Conservation (phyloP, 2,113 vertebrate species). For the Salvator merianae region DNA sequence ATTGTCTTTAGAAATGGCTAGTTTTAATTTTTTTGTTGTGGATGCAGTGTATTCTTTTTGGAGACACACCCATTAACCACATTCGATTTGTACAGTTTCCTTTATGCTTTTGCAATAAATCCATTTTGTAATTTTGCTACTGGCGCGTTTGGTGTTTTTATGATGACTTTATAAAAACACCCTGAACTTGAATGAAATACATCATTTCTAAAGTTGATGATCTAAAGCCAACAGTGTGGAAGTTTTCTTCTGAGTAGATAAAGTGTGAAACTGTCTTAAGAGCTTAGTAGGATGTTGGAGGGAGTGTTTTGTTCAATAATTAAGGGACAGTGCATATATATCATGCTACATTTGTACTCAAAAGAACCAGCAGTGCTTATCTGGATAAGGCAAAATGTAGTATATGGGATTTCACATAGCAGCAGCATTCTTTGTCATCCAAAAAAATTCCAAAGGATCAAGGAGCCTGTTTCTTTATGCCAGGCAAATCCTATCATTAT, state of each 20-base stretch:
- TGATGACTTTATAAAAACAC: background rate
- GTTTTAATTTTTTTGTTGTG: constrained; percentile 25
- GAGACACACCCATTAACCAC: constrained; percentile 69
- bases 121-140: constrained; percentile 80
- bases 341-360: background rate
- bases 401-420: background rate
- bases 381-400: no score
- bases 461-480: no score
- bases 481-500: no score
- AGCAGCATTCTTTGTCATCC: background rate
- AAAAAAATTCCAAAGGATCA: background rate
- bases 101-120: constrained; percentile 80
- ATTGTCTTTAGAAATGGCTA: constrained; percentile 46
- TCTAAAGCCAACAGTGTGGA: background rate
- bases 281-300: background rate
- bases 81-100: constrained; percentile 76
- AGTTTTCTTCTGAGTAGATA: background rate
- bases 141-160: constrained; percentile 60
- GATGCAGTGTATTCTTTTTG: constrained; percentile 52
- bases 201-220: background rate
- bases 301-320: background rate
- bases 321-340: background rate
- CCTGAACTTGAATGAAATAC: background rate
- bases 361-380: background rate
- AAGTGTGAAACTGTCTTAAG: background rate